Evolutionary conservation across 2,113 vertebrate species (phyloP).

Genomic region (Cyprinodon tularosa): DNA sequence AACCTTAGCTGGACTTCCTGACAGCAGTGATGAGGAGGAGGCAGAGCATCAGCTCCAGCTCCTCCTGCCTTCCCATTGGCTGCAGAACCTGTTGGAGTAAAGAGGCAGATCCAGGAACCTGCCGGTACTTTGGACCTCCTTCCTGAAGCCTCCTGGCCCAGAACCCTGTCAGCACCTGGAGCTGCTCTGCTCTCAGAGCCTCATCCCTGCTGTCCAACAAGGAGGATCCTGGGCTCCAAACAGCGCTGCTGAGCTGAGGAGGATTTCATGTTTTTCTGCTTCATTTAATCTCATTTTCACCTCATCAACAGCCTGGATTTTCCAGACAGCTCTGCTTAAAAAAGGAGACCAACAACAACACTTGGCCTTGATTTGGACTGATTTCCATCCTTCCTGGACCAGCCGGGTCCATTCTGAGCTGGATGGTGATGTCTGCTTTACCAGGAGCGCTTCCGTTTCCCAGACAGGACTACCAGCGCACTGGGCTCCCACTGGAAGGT

Average conservation of each 20-base stretch:
- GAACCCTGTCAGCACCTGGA: constrained; percentile 18
- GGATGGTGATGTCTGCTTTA: constrained; percentile 73
- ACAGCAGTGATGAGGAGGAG: too few species aligned
- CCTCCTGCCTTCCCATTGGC: constrained; percentile 74
- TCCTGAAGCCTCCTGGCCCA: constrained; percentile 56
- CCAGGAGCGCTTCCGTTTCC: constrained; percentile 90
- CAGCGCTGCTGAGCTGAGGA: too few species aligned
- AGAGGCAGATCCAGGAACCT: constrained; percentile 78
- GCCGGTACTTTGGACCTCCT: constrained; percentile 68
- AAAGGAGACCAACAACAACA: too few species aligned
- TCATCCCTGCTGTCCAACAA: too few species aligned
- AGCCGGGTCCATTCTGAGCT: neutral
- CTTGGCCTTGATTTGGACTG: too few species aligned
- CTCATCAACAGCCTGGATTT: too few species aligned
- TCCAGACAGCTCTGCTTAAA: too few species aligned
- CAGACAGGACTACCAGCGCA: constrained; percentile 93
- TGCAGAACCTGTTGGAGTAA: constrained; percentile 76
- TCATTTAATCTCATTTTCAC: too few species aligned
- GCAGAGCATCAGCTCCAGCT: neutral
- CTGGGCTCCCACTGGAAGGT: constrained; percentile 96
- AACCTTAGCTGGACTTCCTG: too few species aligned
- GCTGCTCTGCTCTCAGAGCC: too few species aligned
- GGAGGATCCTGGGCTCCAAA: neutral
- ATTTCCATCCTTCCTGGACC: neutral
- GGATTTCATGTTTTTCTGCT: too few species aligned